phyloP scores from a whole-genome alignment of 2,888 invertebrate genomes.

The Nomada hirtipes region DNA sequence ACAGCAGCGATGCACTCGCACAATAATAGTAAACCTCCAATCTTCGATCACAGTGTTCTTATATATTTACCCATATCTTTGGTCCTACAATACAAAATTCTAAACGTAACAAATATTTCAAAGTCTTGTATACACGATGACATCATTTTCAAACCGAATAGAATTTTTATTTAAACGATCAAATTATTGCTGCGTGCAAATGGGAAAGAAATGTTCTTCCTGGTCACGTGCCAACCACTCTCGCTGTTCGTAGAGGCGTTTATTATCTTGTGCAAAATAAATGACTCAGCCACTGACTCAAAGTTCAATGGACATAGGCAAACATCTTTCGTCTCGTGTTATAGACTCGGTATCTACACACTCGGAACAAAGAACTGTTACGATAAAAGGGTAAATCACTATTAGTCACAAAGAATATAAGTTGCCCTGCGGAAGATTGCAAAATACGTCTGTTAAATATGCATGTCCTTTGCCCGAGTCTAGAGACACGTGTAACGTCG shows the following conservation, averaged over 20 bases:
- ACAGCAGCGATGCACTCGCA: slow-evolving; percentile 15
- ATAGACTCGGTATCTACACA: background rate
- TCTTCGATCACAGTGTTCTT: slow-evolving; percentile 14
- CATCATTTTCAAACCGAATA: slow-evolving; percentile 7
- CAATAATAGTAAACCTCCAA: slow-evolving; percentile 35
- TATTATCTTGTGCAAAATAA: background rate
- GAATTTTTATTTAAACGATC: no score
- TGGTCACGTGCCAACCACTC: no score
- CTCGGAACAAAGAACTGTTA: background rate
- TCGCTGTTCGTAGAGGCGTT: no score
- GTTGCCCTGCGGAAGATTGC: background rate
- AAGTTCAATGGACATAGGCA: background rate
- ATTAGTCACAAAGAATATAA: background rate
- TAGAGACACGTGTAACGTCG: slow-evolving; percentile 7
- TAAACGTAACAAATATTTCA: slow-evolving; percentile 32
- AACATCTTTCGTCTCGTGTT: background rate
- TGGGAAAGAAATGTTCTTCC: no score
- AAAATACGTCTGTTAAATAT: slow-evolving; percentile 17
- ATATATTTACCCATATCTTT: background rate
- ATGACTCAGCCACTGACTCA: slow-evolving; percentile 10
- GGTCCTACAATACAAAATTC: no score
- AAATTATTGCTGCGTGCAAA: no score
- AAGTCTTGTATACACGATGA: slow-evolving; percentile 26
- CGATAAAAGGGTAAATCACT: background rate
- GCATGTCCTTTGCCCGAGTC: background rate